Evolutionary conservation across 92 coral and sea anemone genomes (phyloP), one percentile per base, ranked within the genome.

Genomic region (Heliopora coerulea): DNA sequence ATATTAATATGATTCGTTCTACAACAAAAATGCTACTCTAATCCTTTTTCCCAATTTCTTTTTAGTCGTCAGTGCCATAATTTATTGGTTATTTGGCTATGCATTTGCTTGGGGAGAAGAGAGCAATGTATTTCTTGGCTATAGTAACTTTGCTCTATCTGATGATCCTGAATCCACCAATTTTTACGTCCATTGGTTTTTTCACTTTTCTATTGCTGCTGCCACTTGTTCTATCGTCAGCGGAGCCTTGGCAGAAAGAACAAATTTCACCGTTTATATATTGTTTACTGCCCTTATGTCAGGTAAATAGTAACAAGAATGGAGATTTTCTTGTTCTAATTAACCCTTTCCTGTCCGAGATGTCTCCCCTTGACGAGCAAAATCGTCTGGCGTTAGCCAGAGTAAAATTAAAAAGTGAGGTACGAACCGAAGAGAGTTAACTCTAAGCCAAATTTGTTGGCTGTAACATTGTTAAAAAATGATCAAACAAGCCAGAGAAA

Each of bases 21-120:
- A n/a, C n/a, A n/a, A n/a, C n/a, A n/a, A n/a, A n/a, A n/a, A n/a
- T n/a, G n/a, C n/a, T n/a, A n/a, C n/a, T n/a, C n/a, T n/a, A n/a
- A n/a, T n/a, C n/a, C n/a, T n/a, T n/a, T n/a, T 37, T 37, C 12
- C 42, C 12, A 37, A 37, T 37, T 56, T 26, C 44, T 9, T 17
- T 63, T 26, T 49, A 81, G 85, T 81, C 62, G 30, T 74, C 33
- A 19, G 74, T 54, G 78, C 78, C 17, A 18, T 81, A 37, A 39
- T 44, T 13, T 81, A 81, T 39, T 81, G 85, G 85, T 58, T 72
- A 24, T 50, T 81, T 15, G 85, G 85, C 20, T 81, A 73, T 27
- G 65, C 85, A 12, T 74, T 81, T 24, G 85, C 85, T 46, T 81
- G 85, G 85, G 85, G 85, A 37, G 73, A 66, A 35, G 54, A 54